Evolutionary conservation across 2,797 vertebrate species (phyloP).

Genomic region (Anisognathus igniventris): DNA sequence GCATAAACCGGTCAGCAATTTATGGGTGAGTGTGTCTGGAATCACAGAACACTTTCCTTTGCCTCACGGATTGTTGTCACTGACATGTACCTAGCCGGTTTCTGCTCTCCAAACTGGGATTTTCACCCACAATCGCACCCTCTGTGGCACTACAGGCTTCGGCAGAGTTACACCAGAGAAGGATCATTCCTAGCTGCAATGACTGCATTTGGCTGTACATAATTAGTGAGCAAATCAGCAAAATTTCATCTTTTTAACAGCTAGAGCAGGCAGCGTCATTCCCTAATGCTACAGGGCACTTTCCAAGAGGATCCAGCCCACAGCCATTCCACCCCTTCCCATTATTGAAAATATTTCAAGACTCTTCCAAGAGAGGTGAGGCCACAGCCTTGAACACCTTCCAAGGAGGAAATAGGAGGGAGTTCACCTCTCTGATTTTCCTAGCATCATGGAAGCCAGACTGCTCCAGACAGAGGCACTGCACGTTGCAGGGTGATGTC

Average conservation of each 20-base stretch:
- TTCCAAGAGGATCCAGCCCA: background rate
- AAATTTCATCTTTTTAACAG: background rate
- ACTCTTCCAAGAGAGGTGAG: conserved; percentile 51
- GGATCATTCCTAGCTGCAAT: background rate
- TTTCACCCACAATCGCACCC: background rate
- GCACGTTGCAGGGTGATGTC: background rate
- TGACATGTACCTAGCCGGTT: accelerated
- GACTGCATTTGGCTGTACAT: background rate
- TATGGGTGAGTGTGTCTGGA: background rate
- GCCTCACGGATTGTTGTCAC: background rate
- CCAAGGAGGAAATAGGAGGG: conserved; percentile 57
- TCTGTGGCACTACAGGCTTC: background rate
- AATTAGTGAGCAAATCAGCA: background rate
- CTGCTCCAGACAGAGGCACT: conserved; percentile 27
- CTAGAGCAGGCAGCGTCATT: accelerated
- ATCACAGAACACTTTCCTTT: background rate
- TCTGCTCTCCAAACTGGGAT: background rate
- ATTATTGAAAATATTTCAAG: conserved; percentile 9
- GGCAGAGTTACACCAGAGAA: background rate
- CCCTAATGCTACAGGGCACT: background rate
- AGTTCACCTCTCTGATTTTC: conserved; percentile 43
- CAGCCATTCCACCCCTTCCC: background rate
- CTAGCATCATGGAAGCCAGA: background rate
- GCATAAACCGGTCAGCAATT: accelerated
- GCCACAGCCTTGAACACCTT: conserved; percentile 42